Conservation (phyloP, 2,113 vertebrate genomes). For the Probosciger aterrimus region DNA sequence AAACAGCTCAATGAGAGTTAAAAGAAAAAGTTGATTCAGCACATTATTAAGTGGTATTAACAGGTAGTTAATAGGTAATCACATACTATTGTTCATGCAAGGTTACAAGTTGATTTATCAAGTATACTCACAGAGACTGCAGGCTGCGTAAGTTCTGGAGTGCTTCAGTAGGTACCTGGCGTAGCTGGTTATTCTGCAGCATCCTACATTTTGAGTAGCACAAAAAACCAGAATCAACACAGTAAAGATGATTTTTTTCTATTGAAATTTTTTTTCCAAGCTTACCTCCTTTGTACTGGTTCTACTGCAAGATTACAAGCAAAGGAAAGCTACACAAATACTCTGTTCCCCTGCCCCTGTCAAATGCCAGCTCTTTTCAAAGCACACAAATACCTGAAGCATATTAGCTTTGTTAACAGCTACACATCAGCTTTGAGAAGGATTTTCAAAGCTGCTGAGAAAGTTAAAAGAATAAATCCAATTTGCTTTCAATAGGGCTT, state of each 20-base stretch:
- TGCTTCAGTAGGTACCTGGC: conserved; percentile 84
- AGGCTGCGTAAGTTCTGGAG: conserved; percentile 85
- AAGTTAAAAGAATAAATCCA: neutral
- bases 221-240: conserved; percentile 19
- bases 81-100: neutral
- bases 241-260: neutral
- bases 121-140: conserved; percentile 86
- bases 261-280: neutral
- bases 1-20: neutral
- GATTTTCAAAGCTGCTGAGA: conserved; percentile 17
- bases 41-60: neutral
- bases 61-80: neutral
- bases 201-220: conserved; percentile 74
- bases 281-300: neutral
- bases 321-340: neutral
- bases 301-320: neutral
- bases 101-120: neutral
- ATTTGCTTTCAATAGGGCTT: neutral
- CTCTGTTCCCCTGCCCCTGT: neutral
- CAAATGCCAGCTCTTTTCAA: neutral
- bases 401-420: neutral
- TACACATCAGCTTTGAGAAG: neutral
- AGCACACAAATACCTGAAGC: neutral
- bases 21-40: neutral
- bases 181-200: conserved; percentile 93